Base-by-base conservation (phyloP, 2,113 vertebrate species). In the Lipophrys pholis region DNA sequence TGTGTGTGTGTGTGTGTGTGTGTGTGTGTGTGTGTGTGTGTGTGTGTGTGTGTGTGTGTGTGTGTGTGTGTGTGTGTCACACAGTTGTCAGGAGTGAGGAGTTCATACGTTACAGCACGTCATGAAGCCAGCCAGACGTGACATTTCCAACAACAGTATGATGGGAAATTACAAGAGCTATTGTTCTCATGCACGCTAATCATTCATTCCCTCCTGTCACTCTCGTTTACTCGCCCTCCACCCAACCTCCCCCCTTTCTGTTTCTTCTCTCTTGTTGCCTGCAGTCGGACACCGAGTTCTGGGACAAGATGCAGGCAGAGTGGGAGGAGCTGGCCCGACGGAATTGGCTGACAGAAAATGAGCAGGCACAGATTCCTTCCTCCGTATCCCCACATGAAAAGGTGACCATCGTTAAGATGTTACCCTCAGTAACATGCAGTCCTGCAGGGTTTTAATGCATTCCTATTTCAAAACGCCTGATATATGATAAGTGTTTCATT, bases 221-320 rank as follows among this genome's bases (percentile, higher is more conserved):
- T 30, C 21, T 30, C 21, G 21, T 30, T 30, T 30, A 8, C 17
- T 36, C 58, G 57, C 64, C 51, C 15, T 61, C 39, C 42, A 43
- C 6, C 43, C 15, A 11, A 14, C 45, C 45, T 5, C n/a, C 12
- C 45, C 3, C n/a, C 14, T 14, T 14, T 56, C 5, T 59, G 36
- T 49, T 42, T 39, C 57, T 39, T 55, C 3, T 21, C 56, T 6
- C 67, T 14, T 67, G 60, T 53, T 16, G 36, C 79, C 90, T 87
- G 63, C 66, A 99, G 98, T 99, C 98, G 67, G 98, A 99, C 72
- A 99, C 97, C 2, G 97, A 99, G 91, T 99, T 99, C 92, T 99
- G 98, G 97, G 97, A 99, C 84, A 99, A 99, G 91, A 99, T 99
- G 97, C 97, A 99, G 92, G 97, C 96, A 3, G 98, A 99, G 86